Evolutionary conservation across 2,888 invertebrate genomes (phyloP).

Genomic region (Nasonovia ribisnigri): DNA sequence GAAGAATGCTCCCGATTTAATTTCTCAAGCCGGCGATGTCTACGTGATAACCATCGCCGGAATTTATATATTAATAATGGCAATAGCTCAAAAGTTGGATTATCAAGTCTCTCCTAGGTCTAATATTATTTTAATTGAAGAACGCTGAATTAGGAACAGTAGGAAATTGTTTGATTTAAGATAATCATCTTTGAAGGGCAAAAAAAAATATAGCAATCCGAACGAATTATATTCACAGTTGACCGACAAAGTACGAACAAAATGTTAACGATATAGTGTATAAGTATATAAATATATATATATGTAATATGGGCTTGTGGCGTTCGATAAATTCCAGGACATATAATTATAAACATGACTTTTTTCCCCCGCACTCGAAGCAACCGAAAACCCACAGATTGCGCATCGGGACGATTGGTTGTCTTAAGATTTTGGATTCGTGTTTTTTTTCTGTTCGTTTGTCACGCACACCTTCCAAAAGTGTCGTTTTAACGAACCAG

Average conservation of each 20-base stretch:
- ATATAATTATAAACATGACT: neutral
- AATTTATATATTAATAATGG: slow-evolving; percentile 48
- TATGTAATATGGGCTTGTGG: neutral
- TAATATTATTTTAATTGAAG: slow-evolving; percentile 49
- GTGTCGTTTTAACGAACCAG: slow-evolving; percentile 46
- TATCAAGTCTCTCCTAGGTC: slow-evolving; percentile 21
- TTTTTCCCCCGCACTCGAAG: neutral
- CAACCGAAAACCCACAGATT: neutral
- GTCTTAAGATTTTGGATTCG: neutral
- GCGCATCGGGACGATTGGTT: neutral
- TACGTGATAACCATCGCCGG: slow-evolving; percentile 55
- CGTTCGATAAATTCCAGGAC: slow-evolving; percentile 36
- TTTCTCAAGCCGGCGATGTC: slow-evolving; percentile 19
- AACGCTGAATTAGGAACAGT: neutral
- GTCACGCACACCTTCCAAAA: slow-evolving; percentile 49
- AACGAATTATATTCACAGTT: neutral
- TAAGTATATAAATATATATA: neutral
- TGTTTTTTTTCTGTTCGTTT: slow-evolving; percentile 23
- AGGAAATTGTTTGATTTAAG: slow-evolving; percentile 11
- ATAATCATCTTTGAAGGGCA: neutral
- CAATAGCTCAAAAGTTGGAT: slow-evolving; percentile 53
- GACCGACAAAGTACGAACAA: slow-evolving; percentile 42
- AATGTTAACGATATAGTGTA: neutral
- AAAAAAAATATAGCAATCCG: neutral
- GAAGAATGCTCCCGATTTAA: slow-evolving; percentile 62